Percentiles rank a stretch among this genome's conserved stretches.
These are phyloP conservation scores for Pedionomus torquatus DNA, from an alignment of 2,113 vertebrate genomes.

Conservation along the genomic window DNA sequence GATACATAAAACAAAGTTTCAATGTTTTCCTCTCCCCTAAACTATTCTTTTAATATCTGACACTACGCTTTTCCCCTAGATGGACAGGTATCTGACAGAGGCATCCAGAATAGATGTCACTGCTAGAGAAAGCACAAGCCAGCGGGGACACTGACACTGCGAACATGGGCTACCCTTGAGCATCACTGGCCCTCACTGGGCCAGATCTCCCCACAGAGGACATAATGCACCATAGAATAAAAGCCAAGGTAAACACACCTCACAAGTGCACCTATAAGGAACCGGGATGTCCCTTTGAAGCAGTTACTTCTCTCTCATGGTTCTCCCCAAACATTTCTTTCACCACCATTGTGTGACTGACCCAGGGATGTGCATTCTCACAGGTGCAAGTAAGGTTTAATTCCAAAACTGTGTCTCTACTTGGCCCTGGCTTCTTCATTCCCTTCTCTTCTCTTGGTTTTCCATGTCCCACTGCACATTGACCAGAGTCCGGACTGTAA, in stretches of 20 bases:
- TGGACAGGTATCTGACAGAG: background rate
- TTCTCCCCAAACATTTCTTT: background rate
- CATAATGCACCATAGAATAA: background rate
- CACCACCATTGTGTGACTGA: background rate
- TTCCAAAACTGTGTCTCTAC: background rate
- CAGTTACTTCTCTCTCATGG: background rate
- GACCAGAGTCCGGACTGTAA: background rate
- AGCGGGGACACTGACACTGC: background rate
- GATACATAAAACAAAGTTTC: background rate
- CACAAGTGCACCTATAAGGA: background rate
- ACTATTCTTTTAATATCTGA: background rate
- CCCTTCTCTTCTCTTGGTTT: background rate
- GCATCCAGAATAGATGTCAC: background rate
- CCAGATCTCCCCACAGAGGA: background rate
- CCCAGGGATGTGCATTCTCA: background rate
- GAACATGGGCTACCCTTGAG: background rate
- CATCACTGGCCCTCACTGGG: fast-evolving
- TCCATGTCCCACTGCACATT: background rate
- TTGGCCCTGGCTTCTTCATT: background rate
- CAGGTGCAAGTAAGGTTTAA: background rate
- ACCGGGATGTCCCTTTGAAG: background rate
- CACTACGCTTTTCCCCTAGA: background rate
- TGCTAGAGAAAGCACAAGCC: background rate
- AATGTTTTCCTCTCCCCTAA: fast-evolving
- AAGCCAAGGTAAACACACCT: background rate